Base-by-base conservation (phyloP, 2,113 vertebrate genomes). In the Pachyramphus minor region DNA sequence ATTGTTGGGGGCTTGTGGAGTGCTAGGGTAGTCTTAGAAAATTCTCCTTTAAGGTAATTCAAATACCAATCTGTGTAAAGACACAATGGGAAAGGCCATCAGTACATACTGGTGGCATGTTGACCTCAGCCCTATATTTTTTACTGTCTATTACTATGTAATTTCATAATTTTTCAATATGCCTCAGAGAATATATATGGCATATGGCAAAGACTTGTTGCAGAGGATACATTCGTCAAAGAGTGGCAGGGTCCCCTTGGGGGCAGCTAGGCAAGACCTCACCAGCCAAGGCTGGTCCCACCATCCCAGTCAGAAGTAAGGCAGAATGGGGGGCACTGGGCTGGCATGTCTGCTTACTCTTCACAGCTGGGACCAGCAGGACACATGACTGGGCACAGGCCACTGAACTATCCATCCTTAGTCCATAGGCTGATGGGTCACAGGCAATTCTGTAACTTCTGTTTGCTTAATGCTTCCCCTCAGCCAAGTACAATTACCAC, bases 181-280 rank as follows among this genome's bases (percentile, higher is more conserved):
- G 7, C 9, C 31, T 44, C 49, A 64, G 16, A 79, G 18, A 90
- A 64, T 50, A 55, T 12, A 47, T 9, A 31, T 2, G 56, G 58
- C 27, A 52, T 31, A 39, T 1, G 7, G 27, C n/a, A 63, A 84
- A 68, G 64, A 24, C 9, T 37, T 62, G 30, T n/a, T 78, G 31
- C 25, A 56, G 86, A 87, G 42, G 50, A 42, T 25, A 42, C 12
- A 1, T 17, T 33, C 15, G 20, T 37, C n/a, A 72, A n/a, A 66
- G n/a, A 76, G 27, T 14, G 16, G 23, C 1, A 0, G 11, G 19
- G 52, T 10, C 5, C 11, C 18, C 16, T n/a, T 3, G 0, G 20
- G 23, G 8, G 12, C 20, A 49, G 62, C 25, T 41, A 50, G 23
- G 52, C 37, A 79, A 37, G 39, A 53, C 23, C 27, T 73, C 33